Conservation (phyloP, 2,888 invertebrate species). For the Lithophane socia region DNA sequence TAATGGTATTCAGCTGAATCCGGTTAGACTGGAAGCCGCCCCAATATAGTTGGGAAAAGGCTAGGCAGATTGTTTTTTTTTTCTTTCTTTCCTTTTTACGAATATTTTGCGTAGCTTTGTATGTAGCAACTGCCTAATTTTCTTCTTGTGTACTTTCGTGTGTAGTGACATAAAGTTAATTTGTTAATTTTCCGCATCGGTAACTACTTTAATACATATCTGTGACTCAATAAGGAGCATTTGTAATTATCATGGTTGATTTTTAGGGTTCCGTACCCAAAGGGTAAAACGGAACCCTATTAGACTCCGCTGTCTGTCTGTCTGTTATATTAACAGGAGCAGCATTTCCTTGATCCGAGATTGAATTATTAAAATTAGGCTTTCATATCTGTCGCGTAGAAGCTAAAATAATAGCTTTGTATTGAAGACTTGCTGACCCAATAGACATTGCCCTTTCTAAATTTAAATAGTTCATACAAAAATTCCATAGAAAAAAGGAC, state of each 20-base stretch:
- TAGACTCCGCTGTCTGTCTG: no score
- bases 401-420: no score
- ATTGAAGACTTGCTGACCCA: no score
- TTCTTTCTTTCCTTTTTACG: not conserved
- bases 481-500: no score
- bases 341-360: not conserved
- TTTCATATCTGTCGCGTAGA: not conserved
- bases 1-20: no score
- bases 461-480: no score
- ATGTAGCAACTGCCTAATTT: not conserved
- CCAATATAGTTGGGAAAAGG: no score
- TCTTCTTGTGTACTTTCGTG: conserved; percentile 2
- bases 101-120: not conserved
- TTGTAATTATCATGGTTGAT: conserved; percentile 24
- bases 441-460: no score
- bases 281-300: no score
- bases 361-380: not conserved
- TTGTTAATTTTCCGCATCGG: conserved; percentile 50
- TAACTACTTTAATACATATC: conserved; percentile 30
- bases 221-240: conserved; percentile 16
- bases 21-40: no score
- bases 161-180: conserved; percentile 34
- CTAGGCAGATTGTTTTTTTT: not conserved
- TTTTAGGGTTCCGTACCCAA: not conserved
- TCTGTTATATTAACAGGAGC: not conserved